These are phyloP conservation scores for Aradus depressus DNA, from an alignment of 2,888 invertebrate genomes.

Conservation along the genomic window DNA sequence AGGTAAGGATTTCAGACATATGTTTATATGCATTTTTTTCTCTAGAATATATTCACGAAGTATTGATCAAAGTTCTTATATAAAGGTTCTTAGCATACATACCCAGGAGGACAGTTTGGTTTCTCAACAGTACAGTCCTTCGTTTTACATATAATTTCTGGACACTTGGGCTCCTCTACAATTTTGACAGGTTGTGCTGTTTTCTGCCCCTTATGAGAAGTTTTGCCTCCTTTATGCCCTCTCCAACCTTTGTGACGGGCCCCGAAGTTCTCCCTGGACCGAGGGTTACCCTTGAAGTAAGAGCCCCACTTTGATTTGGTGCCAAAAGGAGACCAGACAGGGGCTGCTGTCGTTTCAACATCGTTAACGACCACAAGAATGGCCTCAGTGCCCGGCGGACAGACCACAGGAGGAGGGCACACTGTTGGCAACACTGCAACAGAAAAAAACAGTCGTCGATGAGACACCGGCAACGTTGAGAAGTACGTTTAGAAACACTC, in stretches of 20 bases:
- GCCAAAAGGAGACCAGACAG: constrained; percentile 27
- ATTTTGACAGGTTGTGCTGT: constrained; percentile 1
- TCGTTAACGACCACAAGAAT: constrained; percentile 34
- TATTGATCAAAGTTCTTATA: no score
- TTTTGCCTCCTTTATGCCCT: background rate
- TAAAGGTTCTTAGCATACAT: background rate
- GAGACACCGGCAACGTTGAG: no score
- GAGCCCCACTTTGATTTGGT: constrained; percentile 29
- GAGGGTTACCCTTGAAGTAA: constrained; percentile 21
- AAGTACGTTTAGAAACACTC: no score
- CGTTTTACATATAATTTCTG: constrained; percentile 28
- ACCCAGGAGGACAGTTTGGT: constrained; percentile 16
- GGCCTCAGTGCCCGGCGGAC: constrained; percentile 42
- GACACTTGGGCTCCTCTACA: constrained; percentile 20
- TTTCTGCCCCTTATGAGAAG: constrained; percentile 15
- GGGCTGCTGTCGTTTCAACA: constrained; percentile 6
- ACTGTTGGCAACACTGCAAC: background rate
- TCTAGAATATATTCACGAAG: no score
- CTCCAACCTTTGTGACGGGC: constrained; percentile 4
- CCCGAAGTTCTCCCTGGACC: constrained; percentile 1
- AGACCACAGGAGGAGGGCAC: constrained; percentile 30
- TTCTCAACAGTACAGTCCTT: constrained; percentile 2
- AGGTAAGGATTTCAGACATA: no score
- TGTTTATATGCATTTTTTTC: no score
- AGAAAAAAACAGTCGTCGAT: background rate